Evolutionary conservation across 2,888 invertebrate species (phyloP).

Genomic region (Dilophus febrilis): DNA sequence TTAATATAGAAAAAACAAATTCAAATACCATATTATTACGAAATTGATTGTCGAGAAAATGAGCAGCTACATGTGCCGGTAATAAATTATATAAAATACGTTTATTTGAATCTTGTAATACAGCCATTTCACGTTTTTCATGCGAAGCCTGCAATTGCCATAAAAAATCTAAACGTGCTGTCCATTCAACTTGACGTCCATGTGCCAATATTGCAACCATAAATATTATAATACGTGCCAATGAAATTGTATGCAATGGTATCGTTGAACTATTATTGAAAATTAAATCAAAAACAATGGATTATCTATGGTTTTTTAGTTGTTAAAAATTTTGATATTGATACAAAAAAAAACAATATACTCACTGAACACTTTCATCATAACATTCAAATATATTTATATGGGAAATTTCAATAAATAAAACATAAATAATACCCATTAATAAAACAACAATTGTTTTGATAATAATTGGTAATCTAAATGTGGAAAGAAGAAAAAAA

Average conservation of each 20-base stretch:
- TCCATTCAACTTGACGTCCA: conserved; percentile 76
- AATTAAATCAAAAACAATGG: background rate
- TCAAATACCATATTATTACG: conserved; percentile 62
- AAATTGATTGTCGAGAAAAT: conserved; percentile 80
- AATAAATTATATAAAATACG: conserved; percentile 77
- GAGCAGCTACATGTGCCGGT: conserved; percentile 81
- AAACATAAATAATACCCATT: conserved; percentile 62
- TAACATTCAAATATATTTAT: conserved; percentile 64
- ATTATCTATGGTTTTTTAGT: too few relatives aligned
- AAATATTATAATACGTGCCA: conserved; percentile 66
- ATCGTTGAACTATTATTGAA: conserved; percentile 40
- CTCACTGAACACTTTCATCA: conserved; percentile 59
- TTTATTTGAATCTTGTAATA: conserved; percentile 77
- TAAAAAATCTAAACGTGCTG: conserved; percentile 63
- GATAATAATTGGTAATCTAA: conserved; percentile 57
- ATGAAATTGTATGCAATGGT: conserved; percentile 61
- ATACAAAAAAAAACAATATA: too few relatives aligned
- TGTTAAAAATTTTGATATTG: too few relatives aligned
- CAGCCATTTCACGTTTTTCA: conserved; percentile 84
- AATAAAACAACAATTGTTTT: conserved; percentile 61
- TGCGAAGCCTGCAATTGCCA: conserved; percentile 78
- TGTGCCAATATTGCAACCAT: conserved; percentile 70
- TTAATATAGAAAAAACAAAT: too few relatives aligned
- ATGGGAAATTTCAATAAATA: conserved; percentile 69
- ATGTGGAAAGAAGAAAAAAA: too few relatives aligned